Evolutionary conservation across 2,797 vertebrate genomes (phyloP).

Genomic region (Lindbergichthys nudifrons): DNA sequence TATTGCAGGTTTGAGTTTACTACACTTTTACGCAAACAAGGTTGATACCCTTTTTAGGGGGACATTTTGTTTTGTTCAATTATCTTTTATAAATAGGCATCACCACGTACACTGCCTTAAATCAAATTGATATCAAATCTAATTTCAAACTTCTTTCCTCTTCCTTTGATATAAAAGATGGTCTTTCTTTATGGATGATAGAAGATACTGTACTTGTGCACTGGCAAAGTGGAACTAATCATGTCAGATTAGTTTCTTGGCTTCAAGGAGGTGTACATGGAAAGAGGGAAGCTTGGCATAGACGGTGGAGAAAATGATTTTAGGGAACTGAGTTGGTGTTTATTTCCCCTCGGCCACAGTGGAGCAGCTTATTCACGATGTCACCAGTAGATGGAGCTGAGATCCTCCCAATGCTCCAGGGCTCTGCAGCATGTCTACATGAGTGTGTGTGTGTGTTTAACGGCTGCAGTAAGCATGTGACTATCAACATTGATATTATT

Average conservation of each 20-base stretch:
- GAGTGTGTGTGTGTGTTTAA: not conserved
- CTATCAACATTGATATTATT: slow-evolving; percentile 4
- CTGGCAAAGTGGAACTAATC: slow-evolving; percentile 75
- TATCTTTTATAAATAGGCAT: slow-evolving; percentile 21
- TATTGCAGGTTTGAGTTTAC: not conserved
- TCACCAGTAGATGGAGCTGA: slow-evolving; percentile 80
- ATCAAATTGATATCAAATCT: slow-evolving; percentile 44
- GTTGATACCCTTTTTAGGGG: not conserved
- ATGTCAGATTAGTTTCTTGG: slow-evolving; percentile 76
- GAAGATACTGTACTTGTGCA: slow-evolving; percentile 56
- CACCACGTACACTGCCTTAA: slow-evolving; percentile 13
- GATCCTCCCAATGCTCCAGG: slow-evolving; percentile 65
- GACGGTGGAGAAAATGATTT: slow-evolving; percentile 68
- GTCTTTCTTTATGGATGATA: slow-evolving; percentile 66
- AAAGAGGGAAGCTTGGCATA: slow-evolving; percentile 64
- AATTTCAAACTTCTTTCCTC: slow-evolving; percentile 41
- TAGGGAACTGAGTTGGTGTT: slow-evolving; percentile 62
- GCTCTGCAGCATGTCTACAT: slow-evolving; percentile 46
- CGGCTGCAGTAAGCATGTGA: slow-evolving; percentile 26
- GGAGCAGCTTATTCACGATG: slow-evolving; percentile 46
- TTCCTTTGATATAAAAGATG: slow-evolving; percentile 37
- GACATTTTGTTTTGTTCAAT: slow-evolving; percentile 2
- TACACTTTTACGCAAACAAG: not conserved
- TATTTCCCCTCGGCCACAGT: slow-evolving; percentile 53
- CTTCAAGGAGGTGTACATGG: slow-evolving; percentile 62